Evolutionary conservation across 2,113 vertebrate species (phyloP).

Genomic region (Phalacrocorax carbo): DNA sequence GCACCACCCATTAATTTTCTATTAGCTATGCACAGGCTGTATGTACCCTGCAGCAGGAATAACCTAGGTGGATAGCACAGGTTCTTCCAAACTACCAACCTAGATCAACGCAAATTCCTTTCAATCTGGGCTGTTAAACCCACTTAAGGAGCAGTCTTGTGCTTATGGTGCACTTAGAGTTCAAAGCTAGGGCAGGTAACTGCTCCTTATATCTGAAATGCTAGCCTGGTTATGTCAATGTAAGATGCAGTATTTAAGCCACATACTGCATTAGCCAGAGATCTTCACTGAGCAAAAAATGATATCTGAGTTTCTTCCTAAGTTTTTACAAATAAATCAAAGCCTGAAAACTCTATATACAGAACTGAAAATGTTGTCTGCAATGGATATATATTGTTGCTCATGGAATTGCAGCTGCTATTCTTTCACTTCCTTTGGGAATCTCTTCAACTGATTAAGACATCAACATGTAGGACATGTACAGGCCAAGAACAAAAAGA

Average conservation of each 20-base stretch:
- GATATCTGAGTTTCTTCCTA: neutral
- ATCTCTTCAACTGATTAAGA: neutral
- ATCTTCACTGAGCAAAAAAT: neutral
- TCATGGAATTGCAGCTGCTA: neutral
- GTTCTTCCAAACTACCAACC: neutral
- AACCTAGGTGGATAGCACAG: neutral
- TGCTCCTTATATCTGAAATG: neutral
- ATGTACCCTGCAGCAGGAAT: neutral
- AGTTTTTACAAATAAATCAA: neutral
- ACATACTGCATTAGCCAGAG: neutral
- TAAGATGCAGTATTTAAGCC: neutral
- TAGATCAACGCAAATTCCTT: neutral
- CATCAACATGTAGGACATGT: neutral
- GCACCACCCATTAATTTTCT: neutral
- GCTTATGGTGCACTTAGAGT: neutral
- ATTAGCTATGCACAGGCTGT: neutral
- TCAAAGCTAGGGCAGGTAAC: neutral
- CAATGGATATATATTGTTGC: neutral
- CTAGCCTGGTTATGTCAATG: neutral
- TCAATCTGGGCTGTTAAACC: neutral
- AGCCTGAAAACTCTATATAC: neutral
- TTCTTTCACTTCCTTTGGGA: neutral
- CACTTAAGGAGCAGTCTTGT: neutral
- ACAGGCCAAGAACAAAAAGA: neutral
- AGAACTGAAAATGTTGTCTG: neutral